phyloP scores from a whole-genome alignment of 2,888 invertebrate species.

The Calameuta filiformis region DNA sequence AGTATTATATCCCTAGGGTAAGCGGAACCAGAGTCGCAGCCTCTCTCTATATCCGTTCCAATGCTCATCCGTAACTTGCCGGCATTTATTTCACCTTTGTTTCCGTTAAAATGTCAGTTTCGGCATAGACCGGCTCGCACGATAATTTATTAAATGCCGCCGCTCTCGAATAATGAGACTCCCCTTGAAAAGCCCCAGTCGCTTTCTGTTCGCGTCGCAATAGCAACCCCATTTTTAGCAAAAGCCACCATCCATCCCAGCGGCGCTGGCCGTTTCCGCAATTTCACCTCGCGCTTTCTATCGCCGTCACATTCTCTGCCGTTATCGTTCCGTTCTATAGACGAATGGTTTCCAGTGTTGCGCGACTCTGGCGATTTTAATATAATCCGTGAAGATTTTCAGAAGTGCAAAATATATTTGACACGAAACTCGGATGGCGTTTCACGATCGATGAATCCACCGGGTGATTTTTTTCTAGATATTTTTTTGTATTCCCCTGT shows the following conservation, averaged over 20 bases:
- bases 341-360: neutral
- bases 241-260: neutral
- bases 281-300: neutral
- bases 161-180: conserved; percentile 15
- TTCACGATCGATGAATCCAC: neutral
- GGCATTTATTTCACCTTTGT: conserved; percentile 35
- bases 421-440: neutral
- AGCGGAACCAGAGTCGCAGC: neutral
- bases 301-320: neutral
- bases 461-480: neutral
- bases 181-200: neutral
- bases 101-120: conserved; percentile 36
- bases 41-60: neutral
- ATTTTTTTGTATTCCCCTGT: neutral
- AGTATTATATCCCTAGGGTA: neutral
- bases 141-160: conserved; percentile 40
- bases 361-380: neutral
- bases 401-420: neutral
- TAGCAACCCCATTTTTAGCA: neutral
- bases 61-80: conserved; percentile 5
- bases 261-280: neutral
- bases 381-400: neutral
- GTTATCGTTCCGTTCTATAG: neutral
- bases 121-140: conserved; percentile 25
- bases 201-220: neutral